Conservation (phyloP, 2,797 vertebrate species). For the Sternarchorhynchus goeldii region DNA sequence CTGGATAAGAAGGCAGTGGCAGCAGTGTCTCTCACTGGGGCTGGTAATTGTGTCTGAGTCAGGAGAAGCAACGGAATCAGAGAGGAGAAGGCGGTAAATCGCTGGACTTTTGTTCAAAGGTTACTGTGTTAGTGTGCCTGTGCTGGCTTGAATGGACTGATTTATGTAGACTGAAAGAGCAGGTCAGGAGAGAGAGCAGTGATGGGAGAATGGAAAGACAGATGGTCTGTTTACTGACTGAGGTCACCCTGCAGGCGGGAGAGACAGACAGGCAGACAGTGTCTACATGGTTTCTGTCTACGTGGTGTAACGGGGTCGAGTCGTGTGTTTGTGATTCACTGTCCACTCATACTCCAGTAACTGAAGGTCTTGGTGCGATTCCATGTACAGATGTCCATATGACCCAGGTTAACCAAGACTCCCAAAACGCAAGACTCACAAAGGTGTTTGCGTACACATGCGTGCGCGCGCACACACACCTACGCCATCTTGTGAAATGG, state of each 20-base stretch:
- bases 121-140: conserved; percentile 55
- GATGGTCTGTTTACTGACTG: conserved; percentile 75
- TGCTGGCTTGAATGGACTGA: conserved; percentile 61
- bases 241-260: conserved; percentile 73
- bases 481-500: too few relatives aligned
- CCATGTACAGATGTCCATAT: too few relatives aligned
- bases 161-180: conserved; percentile 62
- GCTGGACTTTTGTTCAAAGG: conserved; percentile 28
- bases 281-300: conserved; percentile 48
- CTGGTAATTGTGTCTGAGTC: too few relatives aligned
- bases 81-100: conserved; percentile 16
- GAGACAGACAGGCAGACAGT: conserved; percentile 61
- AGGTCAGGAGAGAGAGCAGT: conserved; percentile 46
- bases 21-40: too few relatives aligned
- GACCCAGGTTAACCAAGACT: too few relatives aligned
- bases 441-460: too few relatives aligned
- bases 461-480: neutral
- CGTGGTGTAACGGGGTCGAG: too few relatives aligned
- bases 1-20: too few relatives aligned
- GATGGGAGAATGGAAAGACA: conserved; percentile 42
- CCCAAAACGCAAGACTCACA: neutral
- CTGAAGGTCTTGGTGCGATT: too few relatives aligned
- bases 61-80: neutral
- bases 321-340: too few relatives aligned
- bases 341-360: too few relatives aligned